Base-by-base conservation (phyloP, 2,113 vertebrate genomes). In the Saccopteryx bilineata region DNA sequence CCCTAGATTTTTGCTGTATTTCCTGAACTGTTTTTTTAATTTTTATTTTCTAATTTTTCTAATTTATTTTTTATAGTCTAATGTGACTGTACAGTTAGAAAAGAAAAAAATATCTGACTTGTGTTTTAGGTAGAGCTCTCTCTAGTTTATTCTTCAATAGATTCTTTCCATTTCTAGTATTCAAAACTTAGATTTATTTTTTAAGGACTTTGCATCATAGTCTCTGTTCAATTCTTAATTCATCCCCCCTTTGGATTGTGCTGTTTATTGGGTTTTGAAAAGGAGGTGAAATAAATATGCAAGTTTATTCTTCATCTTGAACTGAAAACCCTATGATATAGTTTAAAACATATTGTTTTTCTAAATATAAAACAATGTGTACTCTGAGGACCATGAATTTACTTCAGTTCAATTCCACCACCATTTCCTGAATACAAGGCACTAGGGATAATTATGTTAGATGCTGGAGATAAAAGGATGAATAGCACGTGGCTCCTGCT, bases 331-430 rank as follows among this genome's bases (percentile, higher is more conserved):
- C 33, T 88, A n/a, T 87, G 52, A 56, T 82, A 66, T 52, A 54
- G 75, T 71, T 94, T 75, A 75, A 92, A 87, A 87, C 33, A 0
- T 84, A 87, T 75, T 87, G 33, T 56, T 87, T 83, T 79, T 80
- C 33, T 56, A 60, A 96, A 81, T 28, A 54, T 18, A 90, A 89
- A 87, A 56, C 5, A 87, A 60, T 89, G 15, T 23, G 12, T 80
- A 33, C 24, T 52, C 24, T 54, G 46, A 96, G 31, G 31, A 93
- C 23, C 17, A 69, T 19, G n/a, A 87, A 68, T 83, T 75, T 4
- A 21, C 61, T 74, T 79, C 26, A 81, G 21, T 66, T 94, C 14
- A 33, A 24, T 58, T 87, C 52, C 48, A 50, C 50, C 28, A 69
- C 54, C 9, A 56, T 93, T 93, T 93, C 31, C 66, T 80, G 26